Evolutionary conservation across 23 tunicate genomes (phyloP).

Genomic region (Ascidia mentula): DNA sequence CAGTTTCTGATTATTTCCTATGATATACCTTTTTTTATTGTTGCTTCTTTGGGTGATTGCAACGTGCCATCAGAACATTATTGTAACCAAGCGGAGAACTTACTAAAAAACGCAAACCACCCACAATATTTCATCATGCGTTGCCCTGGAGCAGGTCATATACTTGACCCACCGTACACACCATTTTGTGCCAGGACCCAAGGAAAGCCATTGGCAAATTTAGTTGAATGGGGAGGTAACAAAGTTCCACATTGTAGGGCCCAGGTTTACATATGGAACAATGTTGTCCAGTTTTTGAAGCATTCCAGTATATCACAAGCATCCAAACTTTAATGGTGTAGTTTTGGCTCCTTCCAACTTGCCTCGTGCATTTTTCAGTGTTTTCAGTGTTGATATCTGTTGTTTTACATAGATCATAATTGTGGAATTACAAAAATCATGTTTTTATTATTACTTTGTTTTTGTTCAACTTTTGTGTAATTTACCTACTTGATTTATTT

Average conservation of each 20-base stretch:
- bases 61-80: conserved; percentile 28
- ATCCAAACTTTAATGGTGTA: neutral
- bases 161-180: conserved; percentile 49
- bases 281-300: conserved; percentile 38
- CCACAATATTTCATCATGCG: conserved; percentile 37
- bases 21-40: no score
- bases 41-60: conserved; percentile 36
- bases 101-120: conserved; percentile 29
- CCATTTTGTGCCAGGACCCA: neutral
- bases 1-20: no score
- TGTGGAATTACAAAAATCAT: no score
- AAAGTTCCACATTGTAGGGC: conserved; percentile 52
- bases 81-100: conserved; percentile 27
- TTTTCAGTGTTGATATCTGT: no score
- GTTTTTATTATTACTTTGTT: no score
- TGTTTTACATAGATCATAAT: no score
- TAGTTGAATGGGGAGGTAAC: conserved; percentile 58
- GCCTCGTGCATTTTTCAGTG: no score
- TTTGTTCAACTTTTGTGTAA: no score
- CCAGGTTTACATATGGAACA: conserved; percentile 57
- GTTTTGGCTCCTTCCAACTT: no score
- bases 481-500: no score
- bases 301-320: neutral
- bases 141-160: conserved; percentile 55
- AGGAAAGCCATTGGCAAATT: neutral